Base-by-base conservation (phyloP, 1,140 invertebrate species). In the Pseudomyrmex dendroicus region DNA sequence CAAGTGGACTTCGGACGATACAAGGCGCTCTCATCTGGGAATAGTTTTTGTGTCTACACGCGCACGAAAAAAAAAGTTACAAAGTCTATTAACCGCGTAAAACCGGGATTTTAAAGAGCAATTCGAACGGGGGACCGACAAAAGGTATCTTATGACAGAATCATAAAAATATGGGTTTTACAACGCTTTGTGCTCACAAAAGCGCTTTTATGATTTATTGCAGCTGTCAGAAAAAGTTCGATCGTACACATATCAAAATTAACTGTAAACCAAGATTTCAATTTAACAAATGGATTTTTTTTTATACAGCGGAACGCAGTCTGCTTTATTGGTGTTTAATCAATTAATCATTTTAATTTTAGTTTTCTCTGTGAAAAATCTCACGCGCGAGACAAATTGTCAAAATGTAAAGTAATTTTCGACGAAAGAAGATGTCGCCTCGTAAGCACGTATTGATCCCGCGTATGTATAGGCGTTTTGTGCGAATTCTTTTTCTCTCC, bases 1-100 rank as follows among this genome's bases (percentile, higher is more conserved):
- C 44, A 57, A 70, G 54, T 46, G 15, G 15, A 22, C 44, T 78
- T 78, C 48, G 20, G 68, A 57, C 44, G 54, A 78, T 57, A 57
- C 57, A 61, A 72, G 59, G 20, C 46, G 5, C 35, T 7, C 59
- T 72, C 48, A 52, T 70, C 44, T 59, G 56, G 46, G 5, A 46
- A 57, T 22, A 35, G n/a, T 17, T 52, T 10, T 35, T 74, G 25
- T 62, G 15, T 20, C 17, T 25, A 25, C 20, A 25, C 17, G 17
- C 12, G 35, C 2, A 25, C 35, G 35, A 35, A 35, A 25, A 22
- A 48, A 48, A 7, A 22, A 74, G 46, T 62, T 48, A 62, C 13
- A n/a, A 73, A 17, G 25, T 77, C 13, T 15, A 10, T 25, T 13
- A 4, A 63, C n/a, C 10, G 8, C 20, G 44, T 59, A 62, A 25